Conservation (phyloP, 2,888 invertebrate species). For the Apamea crenata region DNA sequence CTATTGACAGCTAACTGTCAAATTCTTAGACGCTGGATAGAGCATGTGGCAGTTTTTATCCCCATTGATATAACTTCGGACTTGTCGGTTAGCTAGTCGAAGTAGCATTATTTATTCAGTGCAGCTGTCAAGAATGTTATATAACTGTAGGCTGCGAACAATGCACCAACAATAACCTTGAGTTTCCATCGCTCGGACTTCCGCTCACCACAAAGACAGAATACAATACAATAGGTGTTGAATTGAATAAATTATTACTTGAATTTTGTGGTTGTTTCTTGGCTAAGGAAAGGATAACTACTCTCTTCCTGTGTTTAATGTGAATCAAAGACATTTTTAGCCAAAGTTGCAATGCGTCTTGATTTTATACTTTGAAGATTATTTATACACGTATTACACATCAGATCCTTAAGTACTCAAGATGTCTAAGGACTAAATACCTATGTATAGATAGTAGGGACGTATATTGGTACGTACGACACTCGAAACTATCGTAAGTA, state of each 20-base stretch:
- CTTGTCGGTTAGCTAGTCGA: conserved; percentile 4
- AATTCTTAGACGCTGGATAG: background rate
- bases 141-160: conserved; percentile 42
- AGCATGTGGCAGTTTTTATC: background rate
- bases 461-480: background rate
- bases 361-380: background rate
- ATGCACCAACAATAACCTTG: conserved; percentile 56
- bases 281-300: background rate
- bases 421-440: background rate
- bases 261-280: conserved; percentile 10
- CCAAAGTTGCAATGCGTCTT: background rate
- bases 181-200: conserved; percentile 51
- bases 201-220: conserved; percentile 45
- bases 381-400: background rate
- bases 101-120: conserved; percentile 37
- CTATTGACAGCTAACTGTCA: background rate
- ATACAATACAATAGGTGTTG: conserved; percentile 34
- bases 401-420: background rate
- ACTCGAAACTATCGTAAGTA: conserved; percentile 9
- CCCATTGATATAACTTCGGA: background rate
- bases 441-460: background rate
- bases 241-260: conserved; percentile 34
- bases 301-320: background rate
- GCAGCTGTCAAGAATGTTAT: conserved; percentile 38
- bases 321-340: background rate